Evolutionary conservation across 2,797 vertebrate species (phyloP).

Genomic region (Thalassophryne amazonica): DNA sequence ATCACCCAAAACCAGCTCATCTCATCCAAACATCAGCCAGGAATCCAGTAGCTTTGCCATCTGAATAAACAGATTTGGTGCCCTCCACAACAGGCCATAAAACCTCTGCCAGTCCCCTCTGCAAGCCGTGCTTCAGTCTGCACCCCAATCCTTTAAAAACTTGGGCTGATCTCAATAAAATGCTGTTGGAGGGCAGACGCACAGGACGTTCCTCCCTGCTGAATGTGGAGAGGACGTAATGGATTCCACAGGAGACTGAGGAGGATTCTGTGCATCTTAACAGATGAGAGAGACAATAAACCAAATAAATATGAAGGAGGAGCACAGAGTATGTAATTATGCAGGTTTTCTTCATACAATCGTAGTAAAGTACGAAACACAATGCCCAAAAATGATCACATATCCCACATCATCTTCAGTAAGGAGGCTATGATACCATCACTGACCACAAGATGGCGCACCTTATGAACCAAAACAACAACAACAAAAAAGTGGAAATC

Average conservation of each 20-base stretch:
- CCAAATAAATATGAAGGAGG: too few species aligned
- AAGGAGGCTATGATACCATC: too few species aligned
- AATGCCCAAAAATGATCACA: too few species aligned
- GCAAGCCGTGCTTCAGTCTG: slow-evolving; percentile 20
- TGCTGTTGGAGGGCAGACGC: not conserved
- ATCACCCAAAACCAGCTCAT: slow-evolving; percentile 24
- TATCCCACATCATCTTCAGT: too few species aligned
- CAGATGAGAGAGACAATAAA: too few species aligned
- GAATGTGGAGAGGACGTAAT: not conserved
- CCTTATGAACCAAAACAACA: too few species aligned
- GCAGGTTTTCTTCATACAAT: too few species aligned
- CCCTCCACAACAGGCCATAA: slow-evolving; percentile 23
- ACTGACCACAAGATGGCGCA: too few species aligned
- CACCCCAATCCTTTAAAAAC: slow-evolving; percentile 7
- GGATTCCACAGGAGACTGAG: not conserved
- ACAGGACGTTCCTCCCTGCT: not conserved
- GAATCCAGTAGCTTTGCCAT: slow-evolving; percentile 25
- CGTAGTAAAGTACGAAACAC: too few species aligned
- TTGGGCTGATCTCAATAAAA: slow-evolving; percentile 9
- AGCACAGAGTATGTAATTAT: too few species aligned
- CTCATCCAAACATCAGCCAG: slow-evolving; percentile 16
- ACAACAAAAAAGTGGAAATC: too few species aligned
- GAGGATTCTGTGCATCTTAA: not conserved
- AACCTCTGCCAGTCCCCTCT: slow-evolving; percentile 33
- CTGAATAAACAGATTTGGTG: slow-evolving; percentile 37